Evolutionary conservation across 2,888 invertebrate species (phyloP), one percentile per base, ranked within the genome.

Genomic region (Xestobium rufovillosum): DNA sequence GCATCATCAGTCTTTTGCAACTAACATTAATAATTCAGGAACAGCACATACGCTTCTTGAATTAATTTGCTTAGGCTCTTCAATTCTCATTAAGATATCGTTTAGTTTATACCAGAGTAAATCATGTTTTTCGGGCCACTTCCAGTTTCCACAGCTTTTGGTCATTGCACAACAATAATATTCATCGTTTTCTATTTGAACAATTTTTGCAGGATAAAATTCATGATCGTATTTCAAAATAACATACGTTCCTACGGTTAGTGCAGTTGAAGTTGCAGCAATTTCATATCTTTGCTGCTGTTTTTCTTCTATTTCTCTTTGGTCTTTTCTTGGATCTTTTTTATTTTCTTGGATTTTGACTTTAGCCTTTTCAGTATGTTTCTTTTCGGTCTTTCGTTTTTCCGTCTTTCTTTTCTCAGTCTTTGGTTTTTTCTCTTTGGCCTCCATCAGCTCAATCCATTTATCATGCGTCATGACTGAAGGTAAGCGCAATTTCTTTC

Each of bases 101-200:
- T 27, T 27, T 27, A 27, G 11, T 27, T 27, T 27, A 27, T 36
- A 36, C 30, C 36, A 36, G 3, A 36, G 19, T 17, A 36, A 31
- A 14, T 31, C 32, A 38, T 38, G n/a, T 26, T 32, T 38, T 26
- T 32, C 38, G 16, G 32, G 38, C 38, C 32, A 31, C 15, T 31
- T 38, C 38, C 38, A 38, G 16, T 38, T 38, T 10, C 38, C 38
- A 32, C 3, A 15, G 33, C 32, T 38, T 16, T 38, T 26, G 25
- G 38, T 32, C 38, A 38, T 32, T 38, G 38, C 4, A 25, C 32
- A 38, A 25, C 38, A 32, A 33, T 33, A 38, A 32, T 26, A 32
- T 26, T 32, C 10, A 38, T 25, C 15, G 38, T 32, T 32, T 32
- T 33, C 17, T 26, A 32, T 26, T 38, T 32, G 37, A 32, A 38